Base-by-base conservation (phyloP, 2,888 invertebrate genomes). In the Fabriciana adippe region DNA sequence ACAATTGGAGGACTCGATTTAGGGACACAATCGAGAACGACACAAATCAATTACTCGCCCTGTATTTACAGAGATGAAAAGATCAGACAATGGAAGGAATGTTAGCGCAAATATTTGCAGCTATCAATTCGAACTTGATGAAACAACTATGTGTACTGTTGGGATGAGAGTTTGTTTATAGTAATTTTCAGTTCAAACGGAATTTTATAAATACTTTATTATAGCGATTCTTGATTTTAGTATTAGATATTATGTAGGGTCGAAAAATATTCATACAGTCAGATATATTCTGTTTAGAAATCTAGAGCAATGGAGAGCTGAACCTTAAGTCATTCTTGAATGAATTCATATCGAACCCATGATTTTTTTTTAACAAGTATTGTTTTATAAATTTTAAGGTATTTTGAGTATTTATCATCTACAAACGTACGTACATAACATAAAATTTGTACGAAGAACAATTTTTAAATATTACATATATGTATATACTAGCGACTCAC, bases 21-120 rank as follows among this genome's bases (percentile, higher is more conserved):
- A 51, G 14, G 11, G 51, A 6, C 16, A 61, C 61, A 61, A 61
- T 59, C 55, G 14, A 31, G 21, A 26, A 31, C 18, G 56, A 59
- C 61, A 65, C 65, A 59, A 51, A 61, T 66, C 66, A 66, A 70
- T 70, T 68, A 68, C 35, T 60, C 67, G 56, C 66, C 70, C 66
- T 60, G 56, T 68, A 64, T 68, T 71, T 71, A 59, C 56, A 45
- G 55, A 64, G 62, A 68, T 68, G 68, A 68, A 68, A 71, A 68
- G 70, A 71, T 60, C 63, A 64, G 60, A 66, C 63, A 63, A 64
- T 64, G 48, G 51, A 54, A 59, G 57, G 54, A 47, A 60, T 50
- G 57, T 45, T 45, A 8, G 41, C n/a, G 62, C 67, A 69, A 72
- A 72, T 69, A 69, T 72, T 71, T 72, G 67, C 59, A 59, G 59